Percentiles rank a stretch among this genome's conserved stretches.
Evolutionary conservation across 2,113 vertebrate species (phyloP).

Genomic region (Cryptotis parvus): DNA sequence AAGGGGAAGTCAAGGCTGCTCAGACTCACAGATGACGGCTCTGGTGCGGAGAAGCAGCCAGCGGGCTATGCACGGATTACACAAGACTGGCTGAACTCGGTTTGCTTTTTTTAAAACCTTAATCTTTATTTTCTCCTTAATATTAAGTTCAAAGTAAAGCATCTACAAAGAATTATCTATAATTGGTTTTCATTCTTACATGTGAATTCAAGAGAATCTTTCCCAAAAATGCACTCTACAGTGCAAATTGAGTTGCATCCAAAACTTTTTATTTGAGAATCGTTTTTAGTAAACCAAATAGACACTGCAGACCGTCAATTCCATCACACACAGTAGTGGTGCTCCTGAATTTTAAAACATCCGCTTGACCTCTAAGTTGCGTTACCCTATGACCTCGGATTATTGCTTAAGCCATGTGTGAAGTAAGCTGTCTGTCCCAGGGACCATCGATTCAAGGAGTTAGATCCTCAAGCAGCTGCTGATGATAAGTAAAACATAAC

Average conservation of each 20-base stretch:
- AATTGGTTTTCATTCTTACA: slow-evolving; percentile 55
- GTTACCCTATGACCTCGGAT: not conserved
- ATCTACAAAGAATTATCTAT: slow-evolving; percentile 54
- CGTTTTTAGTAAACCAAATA: slow-evolving; percentile 53
- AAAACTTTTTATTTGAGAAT: slow-evolving; percentile 15
- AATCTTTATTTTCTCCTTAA: slow-evolving; percentile 46
- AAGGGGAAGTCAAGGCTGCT: not conserved
- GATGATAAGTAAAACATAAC: slow-evolving; percentile 86
- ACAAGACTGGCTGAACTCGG: not conserved
- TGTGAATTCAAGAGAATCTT: slow-evolving; percentile 49
- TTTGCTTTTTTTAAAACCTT: not conserved
- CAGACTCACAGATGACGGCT: not conserved
- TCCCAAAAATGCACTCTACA: slow-evolving; percentile 30
- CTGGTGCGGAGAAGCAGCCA: not conserved
- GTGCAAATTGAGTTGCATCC: slow-evolving; percentile 36
- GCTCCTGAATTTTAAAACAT: slow-evolving; percentile 2
- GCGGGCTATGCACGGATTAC: not conserved
- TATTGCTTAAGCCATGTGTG: not conserved
- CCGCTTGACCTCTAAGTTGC: not conserved
- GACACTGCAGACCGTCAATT: slow-evolving; percentile 1
- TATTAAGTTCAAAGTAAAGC: slow-evolving; percentile 35
- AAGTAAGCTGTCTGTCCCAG: slow-evolving; percentile 70
- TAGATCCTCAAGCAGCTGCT: slow-evolving; percentile 79
- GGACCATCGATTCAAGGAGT: slow-evolving; percentile 82
- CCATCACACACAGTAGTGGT: not conserved